phyloP scores from a whole-genome alignment of 1,140 invertebrate genomes.

The Aphaenogaster floridana region DNA sequence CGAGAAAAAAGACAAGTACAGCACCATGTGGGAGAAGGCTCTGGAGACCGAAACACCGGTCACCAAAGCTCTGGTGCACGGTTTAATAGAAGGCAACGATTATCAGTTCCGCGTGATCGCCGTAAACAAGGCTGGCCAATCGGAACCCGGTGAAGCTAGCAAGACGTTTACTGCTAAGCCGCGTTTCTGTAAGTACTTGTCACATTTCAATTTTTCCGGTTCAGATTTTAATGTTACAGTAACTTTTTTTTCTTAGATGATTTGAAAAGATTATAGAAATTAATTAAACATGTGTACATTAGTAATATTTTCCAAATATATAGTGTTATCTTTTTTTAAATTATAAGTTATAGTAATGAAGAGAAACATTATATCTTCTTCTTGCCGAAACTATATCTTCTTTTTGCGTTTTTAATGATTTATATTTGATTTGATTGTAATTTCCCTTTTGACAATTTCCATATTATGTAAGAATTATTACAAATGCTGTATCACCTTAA shows the following conservation, averaged over 20 bases:
- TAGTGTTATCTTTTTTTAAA: not conserved
- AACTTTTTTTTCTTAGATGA: not conserved
- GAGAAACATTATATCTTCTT: not conserved
- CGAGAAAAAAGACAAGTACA: slow-evolving; percentile 99
- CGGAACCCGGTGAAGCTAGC: slow-evolving; percentile 95
- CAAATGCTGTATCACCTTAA: not conserved
- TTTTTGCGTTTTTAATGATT: not conserved
- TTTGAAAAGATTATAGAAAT: not conserved
- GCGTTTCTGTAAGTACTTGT: slow-evolving; percentile 90
- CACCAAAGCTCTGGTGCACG: slow-evolving; percentile 92
- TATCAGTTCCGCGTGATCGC: slow-evolving; percentile 99
- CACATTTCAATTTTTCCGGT: slow-evolving; percentile 7
- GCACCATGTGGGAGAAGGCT: slow-evolving; percentile 96
- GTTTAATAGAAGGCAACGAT: slow-evolving; percentile 98
- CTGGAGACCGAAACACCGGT: slow-evolving; percentile 92
- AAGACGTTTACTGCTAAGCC: slow-evolving; percentile 97
- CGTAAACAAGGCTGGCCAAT: slow-evolving; percentile 97
- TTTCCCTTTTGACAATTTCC: not conserved
- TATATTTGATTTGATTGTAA: not conserved
- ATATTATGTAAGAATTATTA: not conserved
- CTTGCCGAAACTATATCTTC: not conserved
- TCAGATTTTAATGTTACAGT: not conserved
- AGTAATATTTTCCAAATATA: not conserved
- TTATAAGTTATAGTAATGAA: not conserved
- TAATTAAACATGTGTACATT: not conserved